These are phyloP conservation scores for Leucoraja erinaceus DNA, from an alignment of 2,113 vertebrate genomes.

Conservation along the genomic window DNA sequence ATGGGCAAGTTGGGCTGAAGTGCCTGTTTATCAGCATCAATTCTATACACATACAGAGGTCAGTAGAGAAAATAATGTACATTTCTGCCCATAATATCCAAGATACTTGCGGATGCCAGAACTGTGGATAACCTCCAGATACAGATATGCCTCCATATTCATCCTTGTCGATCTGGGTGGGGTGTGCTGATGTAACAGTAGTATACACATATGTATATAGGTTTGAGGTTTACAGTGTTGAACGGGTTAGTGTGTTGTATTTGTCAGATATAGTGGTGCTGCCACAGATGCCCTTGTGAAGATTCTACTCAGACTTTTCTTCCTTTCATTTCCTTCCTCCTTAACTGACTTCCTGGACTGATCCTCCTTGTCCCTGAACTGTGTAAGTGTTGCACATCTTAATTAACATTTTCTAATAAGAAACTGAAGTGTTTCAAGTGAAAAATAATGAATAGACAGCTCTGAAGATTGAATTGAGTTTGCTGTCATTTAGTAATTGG, in stretches of 20 bases:
- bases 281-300: background rate
- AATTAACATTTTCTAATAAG: conserved; percentile 3
- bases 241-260: background rate
- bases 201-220: background rate
- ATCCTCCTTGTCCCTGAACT: conserved; percentile 27
- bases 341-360: conserved; percentile 33
- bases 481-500: background rate
- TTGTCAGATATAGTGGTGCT: background rate
- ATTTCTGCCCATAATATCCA: background rate
- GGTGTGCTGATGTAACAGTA: background rate
- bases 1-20: no score
- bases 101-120: background rate
- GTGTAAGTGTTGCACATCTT: conserved; percentile 30
- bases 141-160: background rate
- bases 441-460: background rate
- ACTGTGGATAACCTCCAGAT: background rate
- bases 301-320: conserved; percentile 8
- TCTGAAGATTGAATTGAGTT: background rate
- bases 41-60: no score
- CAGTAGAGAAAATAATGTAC: background rate
- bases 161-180: background rate
- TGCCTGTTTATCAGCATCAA: no score
- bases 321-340: conserved; percentile 26
- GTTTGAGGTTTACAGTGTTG: background rate
- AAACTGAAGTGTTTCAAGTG: background rate